Evolutionary conservation across 2,888 invertebrate species (phyloP).

Genomic region (Synergus japonicus): DNA sequence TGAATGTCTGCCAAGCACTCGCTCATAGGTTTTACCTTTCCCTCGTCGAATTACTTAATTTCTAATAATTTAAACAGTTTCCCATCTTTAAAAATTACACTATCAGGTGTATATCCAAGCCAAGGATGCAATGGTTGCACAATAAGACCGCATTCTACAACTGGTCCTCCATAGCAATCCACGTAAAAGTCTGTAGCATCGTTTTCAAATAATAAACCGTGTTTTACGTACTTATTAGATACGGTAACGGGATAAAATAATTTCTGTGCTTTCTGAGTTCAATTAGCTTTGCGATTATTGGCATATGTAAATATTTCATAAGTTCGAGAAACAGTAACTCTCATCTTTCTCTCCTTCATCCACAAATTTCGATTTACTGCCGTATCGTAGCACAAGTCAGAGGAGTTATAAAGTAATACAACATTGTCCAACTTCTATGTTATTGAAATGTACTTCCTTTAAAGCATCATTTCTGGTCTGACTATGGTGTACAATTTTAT

Average conservation of each 20-base stretch:
- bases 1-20: slow-evolving; percentile 9
- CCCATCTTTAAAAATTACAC: background rate
- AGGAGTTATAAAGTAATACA: background rate
- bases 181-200: background rate
- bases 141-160: slow-evolving; percentile 6
- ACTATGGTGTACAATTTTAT: background rate
- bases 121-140: slow-evolving; percentile 11
- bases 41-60: background rate
- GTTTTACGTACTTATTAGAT: background rate
- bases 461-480: too few relatives aligned
- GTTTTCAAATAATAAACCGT: slow-evolving; percentile 7
- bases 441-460: too few relatives aligned
- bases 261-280: background rate
- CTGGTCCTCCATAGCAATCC: background rate
- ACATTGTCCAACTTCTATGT: too few relatives aligned
- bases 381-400: background rate
- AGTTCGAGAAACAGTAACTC: background rate
- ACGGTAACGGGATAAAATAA: background rate
- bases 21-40: background rate
- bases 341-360: background rate
- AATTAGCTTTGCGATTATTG: background rate
- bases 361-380: background rate
- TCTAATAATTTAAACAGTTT: background rate
- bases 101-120: slow-evolving; percentile 12
- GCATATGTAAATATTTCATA: slow-evolving; percentile 13